These are phyloP conservation scores for Camponotus fellah DNA, from an alignment of 2,888 invertebrate species.

Conservation along the genomic window DNA sequence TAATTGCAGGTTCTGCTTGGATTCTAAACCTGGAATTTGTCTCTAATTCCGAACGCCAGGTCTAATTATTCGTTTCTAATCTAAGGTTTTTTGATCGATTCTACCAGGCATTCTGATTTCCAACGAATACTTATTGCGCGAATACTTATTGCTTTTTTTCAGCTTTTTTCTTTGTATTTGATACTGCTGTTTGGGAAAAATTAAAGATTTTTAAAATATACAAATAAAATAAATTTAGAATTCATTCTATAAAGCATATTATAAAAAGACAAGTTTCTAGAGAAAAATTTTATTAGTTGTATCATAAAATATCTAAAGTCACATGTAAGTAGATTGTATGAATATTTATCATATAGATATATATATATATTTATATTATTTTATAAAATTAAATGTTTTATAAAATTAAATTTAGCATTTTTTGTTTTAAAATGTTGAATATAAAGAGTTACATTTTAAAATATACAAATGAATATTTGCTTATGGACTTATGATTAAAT, in stretches of 20 bases:
- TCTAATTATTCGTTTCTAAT: constrained; percentile 35
- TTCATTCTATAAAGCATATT: not conserved
- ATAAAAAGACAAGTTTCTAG: not conserved
- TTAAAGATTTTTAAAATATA: constrained; percentile 29
- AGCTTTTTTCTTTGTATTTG: not conserved
- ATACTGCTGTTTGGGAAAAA: constrained; percentile 24
- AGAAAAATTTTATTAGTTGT: not conserved
- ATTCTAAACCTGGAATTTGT: constrained; percentile 27
- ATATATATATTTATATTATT: not conserved
- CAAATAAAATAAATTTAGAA: not conserved
- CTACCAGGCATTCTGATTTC: constrained; percentile 14
- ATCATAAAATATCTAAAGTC: not conserved
- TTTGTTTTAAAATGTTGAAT: not conserved
- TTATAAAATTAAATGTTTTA: not conserved
- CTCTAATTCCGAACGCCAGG: constrained; percentile 46
- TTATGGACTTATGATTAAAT: not conserved
- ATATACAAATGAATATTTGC: not conserved
- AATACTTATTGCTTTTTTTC: constrained; percentile 2
- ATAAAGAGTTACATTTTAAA: not conserved
- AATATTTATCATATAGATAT: not conserved
- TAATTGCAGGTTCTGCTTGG: constrained; percentile 63
- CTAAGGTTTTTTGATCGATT: constrained; percentile 24
- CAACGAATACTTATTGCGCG: not conserved
- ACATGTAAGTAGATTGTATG: not conserved
- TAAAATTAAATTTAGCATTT: not conserved